Evolutionary conservation across 2,797 vertebrate genomes (phyloP).

Genomic region (Ara ararauna): DNA sequence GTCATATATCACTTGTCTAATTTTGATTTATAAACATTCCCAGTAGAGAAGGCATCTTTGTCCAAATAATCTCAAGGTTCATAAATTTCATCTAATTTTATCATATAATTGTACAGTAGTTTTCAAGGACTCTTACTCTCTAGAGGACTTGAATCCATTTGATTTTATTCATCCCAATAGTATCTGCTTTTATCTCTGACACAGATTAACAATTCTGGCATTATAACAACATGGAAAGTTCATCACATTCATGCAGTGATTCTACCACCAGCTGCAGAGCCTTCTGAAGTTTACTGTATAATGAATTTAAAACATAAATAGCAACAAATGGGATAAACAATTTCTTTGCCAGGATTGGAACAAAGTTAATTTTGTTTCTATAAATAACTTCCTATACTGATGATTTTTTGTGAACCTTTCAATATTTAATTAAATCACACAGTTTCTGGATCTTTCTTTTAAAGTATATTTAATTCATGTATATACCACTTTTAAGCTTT

Average conservation of each 20-base stretch:
- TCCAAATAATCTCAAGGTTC: constrained; percentile 62
- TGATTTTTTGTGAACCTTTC: background rate
- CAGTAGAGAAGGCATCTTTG: constrained; percentile 40
- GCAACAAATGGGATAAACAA: constrained; percentile 56
- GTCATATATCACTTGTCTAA: constrained; percentile 18
- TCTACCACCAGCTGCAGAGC: constrained; percentile 54
- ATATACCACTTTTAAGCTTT: background rate
- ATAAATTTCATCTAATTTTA: constrained; percentile 60
- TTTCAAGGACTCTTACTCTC: constrained; percentile 63
- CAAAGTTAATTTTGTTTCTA: constrained; percentile 17
- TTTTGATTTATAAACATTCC: constrained; percentile 63
- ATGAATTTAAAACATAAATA: constrained; percentile 58
- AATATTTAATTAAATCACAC: background rate
- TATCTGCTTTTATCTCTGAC: constrained; percentile 48
- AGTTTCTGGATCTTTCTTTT: constrained; percentile 9
- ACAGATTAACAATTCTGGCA: constrained; percentile 45
- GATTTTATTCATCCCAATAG: constrained; percentile 63
- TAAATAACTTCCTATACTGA: constrained; percentile 15
- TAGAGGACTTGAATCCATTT: constrained; percentile 27
- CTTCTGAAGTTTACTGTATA: constrained; percentile 53
- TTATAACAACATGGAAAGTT: constrained; percentile 56
- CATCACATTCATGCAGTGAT: constrained; percentile 53
- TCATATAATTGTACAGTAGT: constrained; percentile 50
- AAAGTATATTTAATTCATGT: background rate
- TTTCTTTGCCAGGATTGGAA: constrained; percentile 20